A percentile compares a stretch with the other conserved stretches of the same genome.
These are phyloP conservation scores for Hemiscyllium ocellatum DNA, from an alignment of 2,113 vertebrate genomes.

Conservation along the genomic window DNA sequence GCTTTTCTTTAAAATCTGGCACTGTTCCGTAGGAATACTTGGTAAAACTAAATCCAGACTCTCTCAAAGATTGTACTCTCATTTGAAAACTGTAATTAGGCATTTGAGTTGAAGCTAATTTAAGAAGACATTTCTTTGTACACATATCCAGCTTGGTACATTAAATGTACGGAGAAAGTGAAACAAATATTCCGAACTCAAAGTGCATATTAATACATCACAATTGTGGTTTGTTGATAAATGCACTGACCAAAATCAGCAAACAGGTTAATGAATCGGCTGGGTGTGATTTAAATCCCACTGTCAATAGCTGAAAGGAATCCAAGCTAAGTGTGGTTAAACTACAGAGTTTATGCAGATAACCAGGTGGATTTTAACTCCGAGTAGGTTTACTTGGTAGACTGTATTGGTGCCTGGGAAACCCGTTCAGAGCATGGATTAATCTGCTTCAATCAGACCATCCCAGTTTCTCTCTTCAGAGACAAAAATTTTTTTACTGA, in stretches of 20 bases:
- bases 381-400: not conserved
- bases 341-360: not conserved
- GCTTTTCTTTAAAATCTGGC: not conserved
- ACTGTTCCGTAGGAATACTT: not conserved
- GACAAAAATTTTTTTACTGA: too few species aligned
- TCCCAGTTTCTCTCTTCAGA: too few species aligned
- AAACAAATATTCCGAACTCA: not conserved
- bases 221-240: too few species aligned
- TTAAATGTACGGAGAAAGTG: not conserved
- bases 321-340: not conserved
- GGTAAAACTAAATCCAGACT: not conserved
- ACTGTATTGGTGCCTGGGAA: not conserved
- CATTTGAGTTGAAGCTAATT: not conserved
- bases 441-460: too few species aligned
- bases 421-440: not conserved
- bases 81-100: not conserved
- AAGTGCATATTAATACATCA: too few species aligned
- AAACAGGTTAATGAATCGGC: not conserved
- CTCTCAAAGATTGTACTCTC: not conserved
- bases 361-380: not conserved
- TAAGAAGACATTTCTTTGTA: too few species aligned
- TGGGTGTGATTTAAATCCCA: not conserved
- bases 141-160: not conserved
- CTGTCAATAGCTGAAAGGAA: not conserved
- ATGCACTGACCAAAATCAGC: not conserved